A percentile compares a stretch with the other conserved stretches of the same genome.
Conservation (phyloP, 2,888 invertebrate genomes). For the Stenichneumon culpator region DNA sequence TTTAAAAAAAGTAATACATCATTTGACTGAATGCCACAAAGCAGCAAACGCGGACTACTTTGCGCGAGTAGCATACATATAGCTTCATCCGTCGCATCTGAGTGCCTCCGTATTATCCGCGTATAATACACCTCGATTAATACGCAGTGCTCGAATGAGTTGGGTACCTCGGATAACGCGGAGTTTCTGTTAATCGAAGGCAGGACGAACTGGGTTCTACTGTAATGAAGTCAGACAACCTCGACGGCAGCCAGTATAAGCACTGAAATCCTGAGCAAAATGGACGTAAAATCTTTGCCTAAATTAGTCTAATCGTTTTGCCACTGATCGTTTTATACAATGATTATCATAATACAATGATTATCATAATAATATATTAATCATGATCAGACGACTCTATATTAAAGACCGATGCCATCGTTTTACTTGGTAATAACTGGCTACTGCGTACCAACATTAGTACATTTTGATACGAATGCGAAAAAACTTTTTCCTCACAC, state of each 20-base stretch:
- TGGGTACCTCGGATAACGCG: background rate
- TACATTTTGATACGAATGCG: too few relatives aligned
- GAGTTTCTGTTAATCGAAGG: background rate
- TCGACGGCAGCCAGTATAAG: background rate
- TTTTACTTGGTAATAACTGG: background rate
- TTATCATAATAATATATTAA: too few relatives aligned
- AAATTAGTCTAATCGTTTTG: background rate
- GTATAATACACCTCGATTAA: background rate
- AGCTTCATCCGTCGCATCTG: background rate
- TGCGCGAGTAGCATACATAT: background rate
- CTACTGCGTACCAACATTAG: background rate
- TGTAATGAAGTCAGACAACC: background rate
- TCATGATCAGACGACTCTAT: background rate
- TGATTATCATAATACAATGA: background rate
- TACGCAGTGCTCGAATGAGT: background rate
- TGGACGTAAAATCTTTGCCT: background rate
- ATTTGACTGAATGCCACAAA: background rate
- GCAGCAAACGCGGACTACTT: background rate
- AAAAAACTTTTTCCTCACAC: too few relatives aligned
- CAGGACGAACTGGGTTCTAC: background rate
- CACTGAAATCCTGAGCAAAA: background rate
- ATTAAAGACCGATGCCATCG: background rate
- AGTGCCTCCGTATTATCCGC: background rate
- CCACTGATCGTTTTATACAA: background rate
- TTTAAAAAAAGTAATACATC: background rate